A percentile compares a stretch with the other conserved stretches of the same genome.
Conservation (phyloP, 2,113 vertebrate species). For the Tylochromis polylepis region DNA sequence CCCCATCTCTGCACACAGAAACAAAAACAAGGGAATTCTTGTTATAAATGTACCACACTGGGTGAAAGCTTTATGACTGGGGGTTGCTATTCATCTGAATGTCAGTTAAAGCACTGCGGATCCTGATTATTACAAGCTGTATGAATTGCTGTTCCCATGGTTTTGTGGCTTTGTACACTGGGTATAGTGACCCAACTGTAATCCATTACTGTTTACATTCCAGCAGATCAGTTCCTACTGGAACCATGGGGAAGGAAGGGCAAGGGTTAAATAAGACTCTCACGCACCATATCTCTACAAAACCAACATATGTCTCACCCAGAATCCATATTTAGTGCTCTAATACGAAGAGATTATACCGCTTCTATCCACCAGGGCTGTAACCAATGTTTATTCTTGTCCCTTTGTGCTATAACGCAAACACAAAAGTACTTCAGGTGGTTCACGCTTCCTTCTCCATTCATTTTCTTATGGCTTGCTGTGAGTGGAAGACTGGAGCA, state of each 20-base stretch:
- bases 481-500: background rate
- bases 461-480: conserved; percentile 1
- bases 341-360: background rate
- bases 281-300: conserved; percentile 40
- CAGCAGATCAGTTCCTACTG: conserved; percentile 64
- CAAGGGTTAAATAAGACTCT: conserved; percentile 60
- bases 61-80: background rate
- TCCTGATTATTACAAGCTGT: conserved; percentile 44
- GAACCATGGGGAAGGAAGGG: conserved; percentile 55
- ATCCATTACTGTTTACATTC: conserved; percentile 68
- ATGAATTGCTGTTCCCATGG: conserved; percentile 50
- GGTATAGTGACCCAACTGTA: conserved; percentile 59
- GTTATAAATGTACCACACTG: background rate
- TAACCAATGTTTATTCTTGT: background rate
- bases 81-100: conserved; percentile 10
- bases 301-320: conserved; percentile 30
- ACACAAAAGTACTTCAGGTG: background rate
- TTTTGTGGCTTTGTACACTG: conserved; percentile 49
- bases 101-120: background rate
- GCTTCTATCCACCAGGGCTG: background rate
- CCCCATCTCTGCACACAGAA: background rate
- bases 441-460: background rate
- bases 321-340: conserved; percentile 6
- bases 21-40: background rate
- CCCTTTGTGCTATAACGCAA: background rate